Conservation (phyloP, 2,888 invertebrate genomes). For the Meta bourneti region DNA sequence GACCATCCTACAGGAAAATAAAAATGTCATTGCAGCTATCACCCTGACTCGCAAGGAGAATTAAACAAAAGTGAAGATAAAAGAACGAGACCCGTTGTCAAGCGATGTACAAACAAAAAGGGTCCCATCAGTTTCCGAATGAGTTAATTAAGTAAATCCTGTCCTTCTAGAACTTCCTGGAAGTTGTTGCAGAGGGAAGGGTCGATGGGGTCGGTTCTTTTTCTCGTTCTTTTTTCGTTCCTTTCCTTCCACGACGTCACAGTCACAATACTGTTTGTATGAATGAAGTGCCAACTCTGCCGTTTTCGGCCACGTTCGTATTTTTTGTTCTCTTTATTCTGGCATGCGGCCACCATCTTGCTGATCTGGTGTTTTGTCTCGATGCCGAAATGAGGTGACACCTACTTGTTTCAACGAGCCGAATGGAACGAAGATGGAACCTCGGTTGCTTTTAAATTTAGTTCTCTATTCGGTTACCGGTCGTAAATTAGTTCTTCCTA, state of each 20-base stretch:
- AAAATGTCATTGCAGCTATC: slow-evolving; percentile 24
- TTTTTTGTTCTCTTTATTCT: slow-evolving; percentile 13
- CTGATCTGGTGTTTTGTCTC: slow-evolving; percentile 32
- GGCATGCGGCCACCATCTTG: slow-evolving; percentile 43
- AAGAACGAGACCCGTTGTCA: slow-evolving; percentile 31
- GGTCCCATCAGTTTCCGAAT: slow-evolving; percentile 63
- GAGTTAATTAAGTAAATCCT: slow-evolving; percentile 73
- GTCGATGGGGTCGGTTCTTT: slow-evolving; percentile 66
- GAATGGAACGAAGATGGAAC: neutral
- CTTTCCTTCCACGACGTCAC: slow-evolving; percentile 63
- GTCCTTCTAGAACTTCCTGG: slow-evolving; percentile 66
- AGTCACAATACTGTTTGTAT: slow-evolving; percentile 60
- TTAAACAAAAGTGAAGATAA: neutral
- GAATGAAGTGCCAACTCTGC: slow-evolving; percentile 66
- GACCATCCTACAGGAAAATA: neutral
- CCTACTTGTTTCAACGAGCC: slow-evolving; percentile 44
- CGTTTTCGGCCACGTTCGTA: slow-evolving; percentile 19
- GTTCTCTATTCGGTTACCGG: slow-evolving; percentile 24
- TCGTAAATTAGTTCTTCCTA: neutral
- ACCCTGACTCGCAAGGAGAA: neutral
- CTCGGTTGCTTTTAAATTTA: slow-evolving; percentile 32
- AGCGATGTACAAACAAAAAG: slow-evolving; percentile 55
- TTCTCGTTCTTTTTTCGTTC: slow-evolving; percentile 12
- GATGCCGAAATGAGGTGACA: slow-evolving; percentile 29
- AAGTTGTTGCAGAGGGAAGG: slow-evolving; percentile 36